A percentile compares a stretch with the other conserved stretches of the same genome.
These are phyloP conservation scores for Mactromeris polynyma DNA, from an alignment of 2,888 invertebrate species.

Conservation along the genomic window DNA sequence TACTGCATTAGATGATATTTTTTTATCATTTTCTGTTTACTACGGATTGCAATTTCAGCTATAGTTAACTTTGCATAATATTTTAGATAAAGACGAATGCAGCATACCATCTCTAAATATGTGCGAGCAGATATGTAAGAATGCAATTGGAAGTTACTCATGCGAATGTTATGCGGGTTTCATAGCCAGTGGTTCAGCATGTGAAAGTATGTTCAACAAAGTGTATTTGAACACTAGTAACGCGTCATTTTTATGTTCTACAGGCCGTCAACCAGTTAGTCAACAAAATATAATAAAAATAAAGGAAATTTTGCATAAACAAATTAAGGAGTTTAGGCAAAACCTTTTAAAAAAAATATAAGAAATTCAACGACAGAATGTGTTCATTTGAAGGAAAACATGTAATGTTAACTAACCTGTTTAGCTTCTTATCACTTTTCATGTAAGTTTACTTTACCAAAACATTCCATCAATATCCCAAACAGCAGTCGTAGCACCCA, in stretches of 20 bases:
- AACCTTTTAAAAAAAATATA: not conserved
- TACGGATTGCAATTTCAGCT: no score
- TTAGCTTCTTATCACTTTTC: no score
- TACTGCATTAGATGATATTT: not conserved
- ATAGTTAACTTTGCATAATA: no score
- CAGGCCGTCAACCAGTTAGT: no score
- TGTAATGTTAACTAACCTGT: no score
- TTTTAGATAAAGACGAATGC: slow-evolving; percentile 76
- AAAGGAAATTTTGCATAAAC: not conserved
- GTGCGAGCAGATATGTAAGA: slow-evolving; percentile 75
- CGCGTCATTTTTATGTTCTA: not conserved
- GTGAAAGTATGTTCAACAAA: not conserved
- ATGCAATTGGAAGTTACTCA: slow-evolving; percentile 67
- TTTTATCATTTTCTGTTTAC: not conserved
- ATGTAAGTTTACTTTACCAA: no score
- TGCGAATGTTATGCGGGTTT: slow-evolving; percentile 91
- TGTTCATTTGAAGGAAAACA: not conserved
- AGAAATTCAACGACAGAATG: not conserved
- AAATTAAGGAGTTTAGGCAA: no score
- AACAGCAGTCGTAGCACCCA: no score
- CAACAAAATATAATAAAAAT: no score
- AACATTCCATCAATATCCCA: no score
- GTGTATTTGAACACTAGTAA: not conserved
- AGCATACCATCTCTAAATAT: slow-evolving; percentile 64
- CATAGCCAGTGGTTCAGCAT: not conserved